Evolutionary conservation across 2,113 vertebrate genomes (phyloP).

Genomic region (Mesocricetus auratus): DNA sequence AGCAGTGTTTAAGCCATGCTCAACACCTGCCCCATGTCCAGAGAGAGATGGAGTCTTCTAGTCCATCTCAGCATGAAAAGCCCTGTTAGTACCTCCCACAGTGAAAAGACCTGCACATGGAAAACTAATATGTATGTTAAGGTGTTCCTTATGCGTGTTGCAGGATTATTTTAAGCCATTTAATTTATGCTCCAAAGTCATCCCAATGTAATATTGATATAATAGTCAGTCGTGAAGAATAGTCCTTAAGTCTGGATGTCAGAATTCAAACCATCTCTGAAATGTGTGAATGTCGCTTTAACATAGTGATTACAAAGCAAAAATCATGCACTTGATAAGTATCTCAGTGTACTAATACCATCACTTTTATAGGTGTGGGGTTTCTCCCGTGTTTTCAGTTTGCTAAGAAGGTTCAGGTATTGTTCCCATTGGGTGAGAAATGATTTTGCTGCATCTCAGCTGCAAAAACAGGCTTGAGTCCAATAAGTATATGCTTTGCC

Average conservation of each 20-base stretch:
- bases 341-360: background rate
- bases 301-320: background rate
- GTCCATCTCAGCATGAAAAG: background rate
- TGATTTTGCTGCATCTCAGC: background rate
- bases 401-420: background rate
- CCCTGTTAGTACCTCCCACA: background rate
- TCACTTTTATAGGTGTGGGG: background rate
- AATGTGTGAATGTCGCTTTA: background rate
- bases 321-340: too few relatives aligned
- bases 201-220: background rate
- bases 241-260: background rate
- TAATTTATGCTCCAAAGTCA: background rate
- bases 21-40: background rate
- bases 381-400: background rate
- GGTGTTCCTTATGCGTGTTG: background rate
- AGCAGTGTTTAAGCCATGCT: background rate
- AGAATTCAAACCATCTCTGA: background rate
- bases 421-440: background rate
- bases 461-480: background rate
- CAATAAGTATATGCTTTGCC: background rate
- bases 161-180: background rate
- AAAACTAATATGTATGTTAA: background rate
- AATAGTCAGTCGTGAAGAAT: background rate
- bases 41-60: background rate
- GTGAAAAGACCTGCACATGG: background rate